Evolutionary conservation across 2,888 invertebrate genomes (phyloP), one percentile per base, ranked within the genome.

Genomic region (Agrochola litura): DNA sequence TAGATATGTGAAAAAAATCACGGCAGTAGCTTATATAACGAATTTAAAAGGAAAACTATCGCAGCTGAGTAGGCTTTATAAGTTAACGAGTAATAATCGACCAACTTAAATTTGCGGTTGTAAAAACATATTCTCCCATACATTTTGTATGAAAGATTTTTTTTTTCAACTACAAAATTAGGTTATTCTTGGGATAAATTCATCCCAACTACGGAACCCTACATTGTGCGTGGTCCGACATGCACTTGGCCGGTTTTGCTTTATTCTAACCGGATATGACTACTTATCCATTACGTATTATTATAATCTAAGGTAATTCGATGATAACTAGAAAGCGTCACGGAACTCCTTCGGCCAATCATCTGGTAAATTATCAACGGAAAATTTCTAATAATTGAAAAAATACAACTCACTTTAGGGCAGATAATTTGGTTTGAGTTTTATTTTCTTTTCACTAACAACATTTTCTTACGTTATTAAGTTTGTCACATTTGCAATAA

Each of bases 271-370:
- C 49, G 49, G 22, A 37, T 68, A 37, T 37, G 52, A 52, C 30
- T n/a, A 73, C 37, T 68, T 49, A 30, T 58, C 14, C 6, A n/a
- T 76, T 82, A 46, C 46, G 54, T 68, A 71, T 76, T 43, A 64
- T 25, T 37, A 37, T 68, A 72, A 77, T 78, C 41, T 49, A 43
- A 61, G 61, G 60, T 73, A 67, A 72, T 77, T 75, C 30, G 58
- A 52, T 72, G 43, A 72, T 64, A 49, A 75, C 87, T 86, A 85
- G 86, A 86, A 86, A 86, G 85, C 77, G 85, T 79, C 56, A 14
- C 77, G 71, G n/a, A 61, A 61, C 65, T 22, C 41, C 37, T 60
- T 65, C n/a, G 49, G 25, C 0, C 76, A 63, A 68, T 84, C 73
- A 76, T 76, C 67, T 71, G 71, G 67, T 60, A 70, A 76, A 76